These are phyloP conservation scores for Aleiodes leptofemur DNA, from an alignment of 2,888 invertebrate genomes.

Conservation along the genomic window DNA sequence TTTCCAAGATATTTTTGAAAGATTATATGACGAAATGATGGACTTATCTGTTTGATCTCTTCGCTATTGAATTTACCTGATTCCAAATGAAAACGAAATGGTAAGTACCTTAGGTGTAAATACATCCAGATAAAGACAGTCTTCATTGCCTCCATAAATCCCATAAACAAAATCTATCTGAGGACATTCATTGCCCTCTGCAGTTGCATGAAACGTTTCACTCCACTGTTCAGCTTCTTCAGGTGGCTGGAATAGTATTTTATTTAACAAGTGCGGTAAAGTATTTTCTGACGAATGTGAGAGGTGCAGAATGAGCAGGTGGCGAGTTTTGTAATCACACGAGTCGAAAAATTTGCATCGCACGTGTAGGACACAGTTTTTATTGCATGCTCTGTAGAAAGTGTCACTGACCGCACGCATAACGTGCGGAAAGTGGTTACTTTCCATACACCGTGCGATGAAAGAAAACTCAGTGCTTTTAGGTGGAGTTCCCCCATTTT, in stretches of 20 bases:
- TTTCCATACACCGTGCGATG: too few relatives aligned
- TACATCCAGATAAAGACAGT: constrained; percentile 52
- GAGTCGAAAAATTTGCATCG: too few relatives aligned
- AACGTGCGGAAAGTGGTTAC: too few relatives aligned
- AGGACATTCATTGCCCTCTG: constrained; percentile 23
- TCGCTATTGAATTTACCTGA: neutral
- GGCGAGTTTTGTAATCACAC: too few relatives aligned
- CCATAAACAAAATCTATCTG: constrained; percentile 9
- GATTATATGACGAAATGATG: neutral
- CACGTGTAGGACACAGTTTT: too few relatives aligned
- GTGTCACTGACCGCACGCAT: too few relatives aligned
- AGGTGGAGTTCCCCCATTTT: neutral
- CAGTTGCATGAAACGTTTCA: neutral
- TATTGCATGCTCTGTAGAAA: too few relatives aligned
- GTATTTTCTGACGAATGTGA: neutral
- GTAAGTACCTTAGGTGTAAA: constrained; percentile 48
- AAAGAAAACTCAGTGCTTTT: too few relatives aligned
- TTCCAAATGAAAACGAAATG: too few relatives aligned
- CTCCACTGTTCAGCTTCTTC: constrained; percentile 11
- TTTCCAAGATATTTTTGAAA: neutral
- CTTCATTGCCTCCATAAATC: constrained; percentile 16
- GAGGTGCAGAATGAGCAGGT: too few relatives aligned
- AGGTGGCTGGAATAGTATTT: neutral
- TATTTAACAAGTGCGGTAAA: neutral
- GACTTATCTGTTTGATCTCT: neutral